Evolutionary conservation across 2,888 invertebrate genomes (phyloP), one percentile per base, ranked within the genome.

Genomic region (Malthinus flaveolus): DNA sequence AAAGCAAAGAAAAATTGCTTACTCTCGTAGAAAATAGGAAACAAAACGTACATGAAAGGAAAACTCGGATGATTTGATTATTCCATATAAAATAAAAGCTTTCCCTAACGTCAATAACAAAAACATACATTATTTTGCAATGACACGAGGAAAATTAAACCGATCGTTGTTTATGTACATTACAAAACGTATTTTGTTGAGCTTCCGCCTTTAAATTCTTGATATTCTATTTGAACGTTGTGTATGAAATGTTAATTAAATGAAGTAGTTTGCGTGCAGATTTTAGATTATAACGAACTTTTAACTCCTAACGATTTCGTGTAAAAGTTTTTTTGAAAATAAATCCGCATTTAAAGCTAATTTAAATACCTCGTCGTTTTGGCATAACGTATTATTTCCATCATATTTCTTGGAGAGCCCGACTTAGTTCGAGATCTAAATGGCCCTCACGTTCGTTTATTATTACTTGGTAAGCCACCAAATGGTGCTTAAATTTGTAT

Each of bases 321-420:
- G 46, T 33, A 39, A 31, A 12, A 32, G 44, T 42, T 23, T 35
- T 12, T 33, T 49, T 15, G 42, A 47, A 33, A 42, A 47, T 31
- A 34, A 23, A 42, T 15, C 44, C 31, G 10, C 31, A 46, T 34
- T 58, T 55, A 61, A 60, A 63, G 42, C 60, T 60, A 55, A 63
- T 60, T 48, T 58, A 55, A 57, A 63, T 63, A 46, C 54, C 49
- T 54, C 55, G 58, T 51, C 63, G 57, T 61, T 61, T 61, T 54
- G 56, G 50, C 57, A 51, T 55, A 61, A 64, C 61, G 61, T 56
- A 59, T 59, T 63, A 64, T 64, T 64, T 64, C 63, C 63, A 64
- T 57, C 63, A 64, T 64, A 64, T 64, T 64, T 64, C 63, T 61
- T 64, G 58, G 48, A 35, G 52, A 58, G 59, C 61, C 53, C 48